Evolutionary conservation across 2,797 vertebrate genomes (phyloP).

Genomic region (Ctenosaura bakeri): DNA sequence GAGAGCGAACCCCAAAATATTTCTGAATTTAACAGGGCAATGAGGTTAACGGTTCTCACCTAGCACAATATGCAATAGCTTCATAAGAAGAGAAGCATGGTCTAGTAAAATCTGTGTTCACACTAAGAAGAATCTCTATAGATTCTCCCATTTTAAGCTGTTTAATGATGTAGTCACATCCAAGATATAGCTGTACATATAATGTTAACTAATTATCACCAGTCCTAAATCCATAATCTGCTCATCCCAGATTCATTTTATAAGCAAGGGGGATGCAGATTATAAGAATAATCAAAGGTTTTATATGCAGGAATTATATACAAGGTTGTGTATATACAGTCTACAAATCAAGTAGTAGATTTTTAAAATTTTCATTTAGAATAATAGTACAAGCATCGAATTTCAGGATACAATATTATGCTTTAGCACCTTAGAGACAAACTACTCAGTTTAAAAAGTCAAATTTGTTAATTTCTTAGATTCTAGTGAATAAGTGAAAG

Average conservation of each 20-base stretch:
- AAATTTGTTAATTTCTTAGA: neutral
- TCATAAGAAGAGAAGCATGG: conserved; percentile 72
- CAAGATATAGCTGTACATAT: conserved; percentile 79
- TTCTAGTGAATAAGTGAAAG: neutral
- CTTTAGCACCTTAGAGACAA: neutral
- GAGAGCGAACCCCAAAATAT: conserved; percentile 37
- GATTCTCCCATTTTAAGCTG: conserved; percentile 68
- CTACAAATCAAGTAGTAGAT: conserved; percentile 29
- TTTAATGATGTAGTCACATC: conserved; percentile 70
- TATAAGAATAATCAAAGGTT: conserved; percentile 51
- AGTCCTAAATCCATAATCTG: conserved; percentile 61
- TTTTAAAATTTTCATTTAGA: conserved; percentile 14
- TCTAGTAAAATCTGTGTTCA: conserved; percentile 72
- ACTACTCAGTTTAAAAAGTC: neutral
- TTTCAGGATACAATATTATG: neutral
- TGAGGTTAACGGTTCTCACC: conserved; percentile 67
- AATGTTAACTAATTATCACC: conserved; percentile 67
- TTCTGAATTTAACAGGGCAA: conserved; percentile 60
- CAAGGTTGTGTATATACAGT: conserved; percentile 33
- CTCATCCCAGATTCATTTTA: conserved; percentile 43
- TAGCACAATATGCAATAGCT: conserved; percentile 73
- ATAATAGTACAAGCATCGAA: neutral
- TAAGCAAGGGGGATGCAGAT: conserved; percentile 53
- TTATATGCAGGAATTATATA: conserved; percentile 42
- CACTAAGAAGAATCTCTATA: conserved; percentile 73